Evolutionary conservation across 1,140 invertebrate genomes (phyloP), one percentile per base, ranked within the genome.

Genomic region (Aphidius gifuensis): DNA sequence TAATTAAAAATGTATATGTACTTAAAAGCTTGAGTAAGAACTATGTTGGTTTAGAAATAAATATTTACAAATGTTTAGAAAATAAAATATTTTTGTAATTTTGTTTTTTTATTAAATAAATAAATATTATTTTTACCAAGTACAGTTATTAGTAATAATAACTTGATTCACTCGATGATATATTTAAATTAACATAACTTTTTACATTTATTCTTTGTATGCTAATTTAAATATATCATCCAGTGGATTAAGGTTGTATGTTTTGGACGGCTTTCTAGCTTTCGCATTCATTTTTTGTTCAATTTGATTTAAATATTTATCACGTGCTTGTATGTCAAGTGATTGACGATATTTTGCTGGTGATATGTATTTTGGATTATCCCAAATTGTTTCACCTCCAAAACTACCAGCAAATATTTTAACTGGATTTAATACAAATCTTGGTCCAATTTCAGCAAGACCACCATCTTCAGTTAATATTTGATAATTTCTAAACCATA

Each of bases 401-500:
- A 99, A 99, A 75, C 96, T 98, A 16, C 90, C 92, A 64, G 89
- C 88, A 83, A 99, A 99, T 65, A 92, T 87, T 76, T 90, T 90
- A 68, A 98, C 93, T 6, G 96, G 94, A 83, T 99, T 97, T 67
- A 99, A 83, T 0, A 96, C 92, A 86, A 98, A 97, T 81, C 97
- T 84, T 7, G 94, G 97, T 50, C 95, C 97, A 71, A 99, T 95
- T 88, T 99, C 98, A 44, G 92, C 90, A 44, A 99, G 82, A 51
- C 92, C 93, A 65, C 93, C 94, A 83, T 96, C 93, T 83, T 98
- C 95, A 54, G 94, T 94, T 21, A 98, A 82, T 71, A 99, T 98
- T 82, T 99, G 97, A 78, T 92, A 99, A 83, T 99, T 99, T 65
- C 98, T 85, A 73, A 99, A 98, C 96, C 97, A 99, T 74, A 99